Conservation (phyloP, 1,140 invertebrate genomes). For the Brachionus rubens region DNA sequence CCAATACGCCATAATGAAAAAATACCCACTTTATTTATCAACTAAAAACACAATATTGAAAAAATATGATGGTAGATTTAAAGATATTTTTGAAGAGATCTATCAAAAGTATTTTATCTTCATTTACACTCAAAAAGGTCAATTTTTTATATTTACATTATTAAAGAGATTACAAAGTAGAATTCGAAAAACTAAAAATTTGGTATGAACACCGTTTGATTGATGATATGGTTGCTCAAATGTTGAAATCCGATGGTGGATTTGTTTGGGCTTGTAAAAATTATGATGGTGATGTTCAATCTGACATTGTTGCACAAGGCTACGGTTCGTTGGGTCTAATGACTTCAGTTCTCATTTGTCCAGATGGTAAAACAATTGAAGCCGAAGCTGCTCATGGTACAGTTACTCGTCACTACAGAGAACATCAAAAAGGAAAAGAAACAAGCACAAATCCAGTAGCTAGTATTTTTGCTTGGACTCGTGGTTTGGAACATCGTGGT, state of each 20-base stretch:
- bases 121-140: neutral
- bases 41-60: conserved; percentile 99
- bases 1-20: conserved; percentile 80
- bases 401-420: conserved; percentile 60
- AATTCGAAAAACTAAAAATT: conserved; percentile 78
- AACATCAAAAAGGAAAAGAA: conserved; percentile 54
- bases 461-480: conserved; percentile 96
- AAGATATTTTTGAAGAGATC: conserved; percentile 97
- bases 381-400: conserved; percentile 62
- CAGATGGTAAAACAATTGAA: conserved; percentile 62
- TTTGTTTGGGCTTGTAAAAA: conserved; percentile 99
- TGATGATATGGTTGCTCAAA: conserved; percentile 98
- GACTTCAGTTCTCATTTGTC: conserved; percentile 60
- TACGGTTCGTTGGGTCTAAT: conserved; percentile 61
- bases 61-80: conserved; percentile 95
- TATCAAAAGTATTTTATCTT: conserved; percentile 72
- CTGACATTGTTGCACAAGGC: conserved; percentile 92
- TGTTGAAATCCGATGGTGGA: conserved; percentile 93
- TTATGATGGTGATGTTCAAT: conserved; percentile 98
- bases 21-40: conserved; percentile 88
- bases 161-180: conserved; percentile 74
- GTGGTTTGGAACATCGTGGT: conserved; percentile 80
- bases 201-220: conserved; percentile 99
- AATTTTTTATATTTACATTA: neutral
- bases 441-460: conserved; percentile 66